Base-by-base conservation (phyloP, 2,888 invertebrate species). In the Temnothorax unifasciatus region DNA sequence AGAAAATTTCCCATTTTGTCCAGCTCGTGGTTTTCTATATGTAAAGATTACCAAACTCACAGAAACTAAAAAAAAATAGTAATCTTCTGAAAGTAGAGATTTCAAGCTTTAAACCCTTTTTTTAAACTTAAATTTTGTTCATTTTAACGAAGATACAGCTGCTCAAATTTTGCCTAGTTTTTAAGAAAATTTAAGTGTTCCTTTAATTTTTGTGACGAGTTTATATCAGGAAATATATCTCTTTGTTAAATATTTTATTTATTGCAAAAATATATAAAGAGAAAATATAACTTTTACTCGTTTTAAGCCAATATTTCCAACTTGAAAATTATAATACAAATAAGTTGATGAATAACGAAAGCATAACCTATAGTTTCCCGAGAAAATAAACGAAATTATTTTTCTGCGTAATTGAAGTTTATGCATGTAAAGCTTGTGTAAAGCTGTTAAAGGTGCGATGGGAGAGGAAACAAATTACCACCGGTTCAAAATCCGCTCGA, bases 161-260 rank as follows among this genome's bases (percentile, higher is more conserved):
- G n/a, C n/a, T n/a, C n/a, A n/a, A n/a, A n/a, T n/a, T n/a, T n/a
- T n/a, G n/a, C n/a, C n/a, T n/a, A n/a, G n/a, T n/a, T n/a, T n/a
- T n/a, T n/a, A n/a, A n/a, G n/a, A n/a, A n/a, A n/a, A n/a, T n/a
- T n/a, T n/a, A n/a, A n/a, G n/a, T n/a, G n/a, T n/a, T n/a, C n/a
- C n/a, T n/a, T n/a, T n/a, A n/a, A n/a, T n/a, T n/a, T n/a, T n/a
- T n/a, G n/a, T n/a, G n/a, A n/a, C n/a, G n/a, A n/a, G n/a, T n/a
- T n/a, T n/a, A n/a, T n/a, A n/a, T 13, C 15, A 41, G 47, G 13
- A 57, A 41, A 54, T 29, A 44, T 41, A 41, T 41, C 18, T 9
- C 2, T 57, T 41, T 18, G 25, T 25, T 66, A 52, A 77, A 44
- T 66, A 41, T 66, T 54, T n/a, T 50, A 44, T 54, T 66, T 64